phyloP scores from a whole-genome alignment of 2,113 vertebrate species.

The Chloroceryle aenea region DNA sequence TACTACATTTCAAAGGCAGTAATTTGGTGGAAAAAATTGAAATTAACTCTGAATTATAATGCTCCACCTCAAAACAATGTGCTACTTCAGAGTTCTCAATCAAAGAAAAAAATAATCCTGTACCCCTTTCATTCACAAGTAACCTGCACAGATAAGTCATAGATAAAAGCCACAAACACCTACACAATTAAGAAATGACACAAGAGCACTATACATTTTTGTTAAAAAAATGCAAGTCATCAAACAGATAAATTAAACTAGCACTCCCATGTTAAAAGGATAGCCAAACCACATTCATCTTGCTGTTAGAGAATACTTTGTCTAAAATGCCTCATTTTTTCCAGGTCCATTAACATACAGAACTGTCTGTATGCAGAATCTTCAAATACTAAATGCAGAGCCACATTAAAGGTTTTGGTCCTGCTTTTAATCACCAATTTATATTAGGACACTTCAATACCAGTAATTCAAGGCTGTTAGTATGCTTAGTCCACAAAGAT shows the following conservation, averaged over 20 bases:
- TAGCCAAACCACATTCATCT: not conserved
- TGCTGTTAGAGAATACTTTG: not conserved
- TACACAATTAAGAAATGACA: not conserved
- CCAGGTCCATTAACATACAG: not conserved
- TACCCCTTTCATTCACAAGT: not conserved
- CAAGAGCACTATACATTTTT: not conserved
- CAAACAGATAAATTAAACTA: not conserved
- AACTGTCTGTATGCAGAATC: not conserved
- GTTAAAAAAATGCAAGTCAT: not conserved
- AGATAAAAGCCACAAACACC: not conserved
- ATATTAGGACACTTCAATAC: not conserved
- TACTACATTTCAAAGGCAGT: not conserved
- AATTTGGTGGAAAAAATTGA: not conserved
- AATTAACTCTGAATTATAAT: fast-evolving
- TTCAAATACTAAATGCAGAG: not conserved
- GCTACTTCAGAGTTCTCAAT: not conserved
- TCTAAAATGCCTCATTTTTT: not conserved
- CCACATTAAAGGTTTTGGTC: not conserved
- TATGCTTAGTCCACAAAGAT: not conserved
- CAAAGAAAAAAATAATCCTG: not conserved
- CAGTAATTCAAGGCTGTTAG: not conserved
- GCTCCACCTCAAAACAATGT: not conserved
- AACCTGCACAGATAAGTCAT: not conserved
- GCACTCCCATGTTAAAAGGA: not conserved
- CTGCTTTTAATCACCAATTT: not conserved